A percentile compares a stretch with the other conserved stretches of the same genome.
These are phyloP conservation scores for Camponotus fellah DNA, from an alignment of 2,888 invertebrate genomes.

Conservation along the genomic window DNA sequence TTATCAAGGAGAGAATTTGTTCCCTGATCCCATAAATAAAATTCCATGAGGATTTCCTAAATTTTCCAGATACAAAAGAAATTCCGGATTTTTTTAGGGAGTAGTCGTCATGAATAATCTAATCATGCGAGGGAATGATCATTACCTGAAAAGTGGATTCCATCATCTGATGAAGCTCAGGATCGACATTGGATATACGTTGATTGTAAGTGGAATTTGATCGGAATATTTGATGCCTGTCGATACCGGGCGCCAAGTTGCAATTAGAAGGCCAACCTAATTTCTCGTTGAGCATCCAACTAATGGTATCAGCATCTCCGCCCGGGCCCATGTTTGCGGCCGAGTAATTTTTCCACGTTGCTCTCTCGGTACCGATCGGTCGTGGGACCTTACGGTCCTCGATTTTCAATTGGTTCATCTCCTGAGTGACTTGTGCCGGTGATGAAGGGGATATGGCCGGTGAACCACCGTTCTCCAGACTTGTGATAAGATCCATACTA, in stretches of 20 bases:
- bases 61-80: not conserved
- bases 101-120: not conserved
- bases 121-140: not conserved
- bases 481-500: constrained; percentile 81
- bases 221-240: constrained; percentile 83
- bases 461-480: constrained; percentile 86
- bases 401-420: constrained; percentile 83
- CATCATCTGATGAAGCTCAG: constrained; percentile 86
- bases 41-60: not conserved
- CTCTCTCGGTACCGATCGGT: constrained; percentile 94
- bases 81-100: not conserved
- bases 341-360: constrained; percentile 88
- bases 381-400: constrained; percentile 89
- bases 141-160: constrained; percentile 86
- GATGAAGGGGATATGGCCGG: constrained; percentile 86
- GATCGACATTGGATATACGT: constrained; percentile 82
- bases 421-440: constrained; percentile 84
- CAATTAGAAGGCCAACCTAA: constrained; percentile 80
- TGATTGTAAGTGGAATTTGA: constrained; percentile 80
- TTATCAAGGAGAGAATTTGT: not conserved
- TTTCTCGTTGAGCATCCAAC: constrained; percentile 86
- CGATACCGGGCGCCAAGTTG: constrained; percentile 81
- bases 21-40: not conserved
- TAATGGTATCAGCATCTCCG: constrained; percentile 84
- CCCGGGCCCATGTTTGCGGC: constrained; percentile 80